Base-by-base conservation (phyloP, 2,888 invertebrate species). In the Villa cingulata region DNA sequence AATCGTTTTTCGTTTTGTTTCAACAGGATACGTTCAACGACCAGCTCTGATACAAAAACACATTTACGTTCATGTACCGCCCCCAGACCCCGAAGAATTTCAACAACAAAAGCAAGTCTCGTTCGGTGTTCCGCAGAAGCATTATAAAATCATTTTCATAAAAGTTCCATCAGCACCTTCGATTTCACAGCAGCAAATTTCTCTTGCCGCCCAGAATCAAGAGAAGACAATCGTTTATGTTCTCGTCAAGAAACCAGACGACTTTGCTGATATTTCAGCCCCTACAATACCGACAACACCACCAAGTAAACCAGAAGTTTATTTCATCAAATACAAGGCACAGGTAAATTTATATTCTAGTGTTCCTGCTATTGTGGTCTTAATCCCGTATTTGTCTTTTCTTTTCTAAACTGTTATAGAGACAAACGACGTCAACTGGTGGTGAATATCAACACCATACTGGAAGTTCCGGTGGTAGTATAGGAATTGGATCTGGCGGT, bases 121-220 rank as follows among this genome's bases (percentile, higher is more conserved):
- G 29, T 72, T 80, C 1, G 80, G 81, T 43, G 81, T 84, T 55
- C 76, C 87, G 41, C 87, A 87, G 70, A 88, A 88, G 62, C 87
- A 88, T 70, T 87, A 89, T 78, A 89, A 89, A 66, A 89, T 89
- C 67, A 87, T 89, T 72, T 89, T 89, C 78, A 89, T 89, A 71
- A 89, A 89, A 75, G 88, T 88, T 48, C 88, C 88, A 60, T 80
- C 87, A 58, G 80, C 86, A 52, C 86, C 86, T 52, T 79, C 85
- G 51, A 86, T 86, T 51, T 81, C 83, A 54, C 86, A 81, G 1
- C 88, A 88, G 54, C 77, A 85, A 54, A 86, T 88, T 55, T 86
- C 87, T 29, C 68, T 82, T 32, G 81, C 84, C 65, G 78, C 81
- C 51, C 86, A 86, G 64, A 85, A 87, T 68, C 85, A 86, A 71